Percentiles rank a stretch among this genome's conserved stretches.
Conservation (phyloP, 2,888 invertebrate species). For the Drosophila suboccidentalis region DNA sequence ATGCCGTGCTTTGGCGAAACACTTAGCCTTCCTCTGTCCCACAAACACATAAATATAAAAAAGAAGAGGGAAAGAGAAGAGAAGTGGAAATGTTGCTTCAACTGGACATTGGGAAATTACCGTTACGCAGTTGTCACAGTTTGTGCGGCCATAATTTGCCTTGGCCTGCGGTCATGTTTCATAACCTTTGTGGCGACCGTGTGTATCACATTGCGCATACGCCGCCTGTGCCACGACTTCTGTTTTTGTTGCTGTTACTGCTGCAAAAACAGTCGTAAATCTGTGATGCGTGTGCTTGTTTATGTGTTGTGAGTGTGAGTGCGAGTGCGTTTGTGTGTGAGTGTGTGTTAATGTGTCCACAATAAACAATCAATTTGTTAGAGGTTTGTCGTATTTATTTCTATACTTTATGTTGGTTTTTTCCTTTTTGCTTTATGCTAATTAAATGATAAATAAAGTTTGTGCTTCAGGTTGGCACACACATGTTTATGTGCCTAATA, state of each 20-base stretch:
- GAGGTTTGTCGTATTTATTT: constrained; percentile 55
- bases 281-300: constrained; percentile 50
- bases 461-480: constrained; percentile 23
- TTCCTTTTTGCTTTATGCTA: constrained; percentile 56
- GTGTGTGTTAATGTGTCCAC: constrained; percentile 67
- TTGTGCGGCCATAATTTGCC: constrained; percentile 70
- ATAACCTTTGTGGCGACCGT: constrained; percentile 57
- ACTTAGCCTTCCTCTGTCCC: constrained; percentile 17
- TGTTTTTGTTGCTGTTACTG: constrained; percentile 12
- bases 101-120: constrained; percentile 75
- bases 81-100: constrained; percentile 22
- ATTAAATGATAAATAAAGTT: constrained; percentile 74
- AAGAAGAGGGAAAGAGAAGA: constrained; percentile 1
- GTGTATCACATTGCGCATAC: constrained; percentile 48
- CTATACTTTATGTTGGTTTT: constrained; percentile 27
- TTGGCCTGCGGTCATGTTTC: constrained; percentile 69
- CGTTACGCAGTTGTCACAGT: constrained; percentile 74
- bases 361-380: constrained; percentile 77
- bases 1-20: constrained; percentile 46
- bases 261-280: constrained; percentile 49
- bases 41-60: constrained; percentile 64
- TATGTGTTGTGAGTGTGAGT: constrained; percentile 46
- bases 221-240: constrained; percentile 30
- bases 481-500: constrained; percentile 57
- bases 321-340: constrained; percentile 46